Conservation (phyloP, 1,140 invertebrate genomes). For the Danaus melanippus region DNA sequence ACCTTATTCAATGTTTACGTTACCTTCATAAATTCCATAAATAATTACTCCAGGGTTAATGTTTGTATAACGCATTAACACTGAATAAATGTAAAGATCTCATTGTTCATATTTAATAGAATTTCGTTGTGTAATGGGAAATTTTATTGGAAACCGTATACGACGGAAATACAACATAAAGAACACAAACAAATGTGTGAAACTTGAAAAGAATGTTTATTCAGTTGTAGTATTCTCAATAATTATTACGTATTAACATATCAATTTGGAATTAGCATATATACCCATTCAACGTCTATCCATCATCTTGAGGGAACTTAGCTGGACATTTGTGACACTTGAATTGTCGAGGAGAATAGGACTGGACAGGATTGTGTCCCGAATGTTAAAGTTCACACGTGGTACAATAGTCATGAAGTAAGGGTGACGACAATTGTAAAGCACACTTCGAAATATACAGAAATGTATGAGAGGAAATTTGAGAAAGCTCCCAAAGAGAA, state of each 20-base stretch:
- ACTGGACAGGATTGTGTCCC: constrained; percentile 5
- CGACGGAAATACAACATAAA: constrained; percentile 17
- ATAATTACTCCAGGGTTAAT: constrained; percentile 17
- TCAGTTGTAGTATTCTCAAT: constrained; percentile 47
- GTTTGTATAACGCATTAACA: constrained; percentile 24
- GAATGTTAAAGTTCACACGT: constrained; percentile 52
- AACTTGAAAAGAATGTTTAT: constrained; percentile 50
- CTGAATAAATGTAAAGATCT: not conserved
- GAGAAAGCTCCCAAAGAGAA: too few species aligned
- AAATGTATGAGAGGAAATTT: too few species aligned
- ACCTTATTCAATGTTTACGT: constrained; percentile 17
- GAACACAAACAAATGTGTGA: constrained; percentile 38
- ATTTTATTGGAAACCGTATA: not conserved
- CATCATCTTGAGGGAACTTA: constrained; percentile 39
- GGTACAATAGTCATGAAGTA: too few species aligned
- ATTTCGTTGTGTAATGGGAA: not conserved
- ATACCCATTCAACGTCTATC: constrained; percentile 56
- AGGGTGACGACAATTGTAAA: too few species aligned
- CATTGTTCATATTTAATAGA: not conserved
- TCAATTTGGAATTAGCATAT: constrained; percentile 59
- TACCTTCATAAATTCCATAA: constrained; percentile 22
- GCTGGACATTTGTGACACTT: constrained; percentile 61
- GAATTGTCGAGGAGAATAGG: constrained; percentile 37
- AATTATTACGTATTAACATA: constrained; percentile 61
- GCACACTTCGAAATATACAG: too few species aligned